Percentiles rank a stretch among this genome's conserved stretches.
phyloP scores from a whole-genome alignment of 1,140 invertebrate genomes.

The Zaprionus africanus region DNA sequence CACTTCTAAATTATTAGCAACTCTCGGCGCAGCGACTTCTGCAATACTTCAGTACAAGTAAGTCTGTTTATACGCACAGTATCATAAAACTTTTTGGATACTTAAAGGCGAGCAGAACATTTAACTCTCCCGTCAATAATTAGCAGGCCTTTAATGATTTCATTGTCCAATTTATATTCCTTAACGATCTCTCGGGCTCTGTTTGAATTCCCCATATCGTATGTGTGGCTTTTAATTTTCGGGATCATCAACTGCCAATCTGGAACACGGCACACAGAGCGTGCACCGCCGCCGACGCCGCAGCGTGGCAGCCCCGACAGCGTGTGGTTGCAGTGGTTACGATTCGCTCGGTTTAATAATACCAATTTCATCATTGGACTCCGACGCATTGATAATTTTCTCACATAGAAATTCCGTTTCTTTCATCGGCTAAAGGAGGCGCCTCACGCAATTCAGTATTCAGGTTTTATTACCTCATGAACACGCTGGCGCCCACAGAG shows the following conservation, averaged over 20 bases:
- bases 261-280: constrained; percentile 36
- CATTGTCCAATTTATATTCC: constrained; percentile 82
- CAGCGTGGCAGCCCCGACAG: constrained; percentile 20
- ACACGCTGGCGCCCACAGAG: constrained; percentile 39
- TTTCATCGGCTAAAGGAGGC: constrained; percentile 73
- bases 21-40: background rate
- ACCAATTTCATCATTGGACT: constrained; percentile 80
- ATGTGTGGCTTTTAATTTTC: constrained; percentile 79
- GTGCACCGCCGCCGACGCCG: constrained; percentile 26
- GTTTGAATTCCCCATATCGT: constrained; percentile 59
- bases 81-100: constrained; percentile 41
- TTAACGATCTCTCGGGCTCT: constrained; percentile 65
- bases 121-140: constrained; percentile 62
- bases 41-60: background rate
- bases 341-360: constrained; percentile 77
- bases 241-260: constrained; percentile 58
- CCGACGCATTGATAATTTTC: constrained; percentile 84
- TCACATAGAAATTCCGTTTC: constrained; percentile 71
- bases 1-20: background rate
- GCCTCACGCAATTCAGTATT: constrained; percentile 81
- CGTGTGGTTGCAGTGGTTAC: constrained; percentile 46
- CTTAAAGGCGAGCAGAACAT: constrained; percentile 59
- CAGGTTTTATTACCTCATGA: constrained; percentile 78
- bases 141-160: constrained; percentile 80
- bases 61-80: constrained; percentile 25